These are phyloP conservation scores for Lampris incognitus DNA, from an alignment of 2,113 vertebrate species.

Conservation along the genomic window DNA sequence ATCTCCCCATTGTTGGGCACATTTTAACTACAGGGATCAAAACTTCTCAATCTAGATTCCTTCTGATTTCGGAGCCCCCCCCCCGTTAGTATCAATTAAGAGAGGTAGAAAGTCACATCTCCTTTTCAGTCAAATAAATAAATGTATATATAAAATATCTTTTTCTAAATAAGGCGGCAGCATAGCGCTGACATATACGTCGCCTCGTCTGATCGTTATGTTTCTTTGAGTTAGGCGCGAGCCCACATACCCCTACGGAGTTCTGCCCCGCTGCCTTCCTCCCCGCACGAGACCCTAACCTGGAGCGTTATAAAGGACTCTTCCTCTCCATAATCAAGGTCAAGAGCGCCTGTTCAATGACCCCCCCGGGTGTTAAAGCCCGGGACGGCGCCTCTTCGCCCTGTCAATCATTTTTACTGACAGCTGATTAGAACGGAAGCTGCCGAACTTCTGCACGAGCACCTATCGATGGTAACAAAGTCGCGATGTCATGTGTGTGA, in stretches of 20 bases:
- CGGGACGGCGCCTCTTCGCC: conserved; percentile 58
- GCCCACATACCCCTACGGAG: conserved; percentile 2
- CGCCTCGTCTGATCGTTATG: background rate
- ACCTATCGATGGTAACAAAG: conserved; percentile 50
- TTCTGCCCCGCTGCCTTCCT: conserved; percentile 23
- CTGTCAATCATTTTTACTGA: conserved; percentile 69
- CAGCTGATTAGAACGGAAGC: conserved; percentile 54
- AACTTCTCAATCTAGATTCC: too few relatives aligned
- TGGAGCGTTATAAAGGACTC: conserved; percentile 62
- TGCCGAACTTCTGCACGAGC: conserved; percentile 63
- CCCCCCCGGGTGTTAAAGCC: conserved; percentile 70
- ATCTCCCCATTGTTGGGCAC: too few relatives aligned
- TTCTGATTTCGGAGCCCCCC: too few relatives aligned
- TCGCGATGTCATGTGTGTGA: background rate
- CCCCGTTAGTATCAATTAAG: too few relatives aligned
- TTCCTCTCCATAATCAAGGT: conserved; percentile 73
- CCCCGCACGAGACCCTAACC: conserved; percentile 44
- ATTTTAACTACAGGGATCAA: too few relatives aligned
- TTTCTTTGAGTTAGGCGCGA: conserved; percentile 13
- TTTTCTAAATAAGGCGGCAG: too few relatives aligned
- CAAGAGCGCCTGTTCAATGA: conserved; percentile 72
- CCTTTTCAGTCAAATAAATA: too few relatives aligned
- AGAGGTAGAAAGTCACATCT: too few relatives aligned
- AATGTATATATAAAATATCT: too few relatives aligned
- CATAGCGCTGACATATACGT: too few relatives aligned